Percentiles rank a stretch among this genome's conserved stretches.
phyloP scores from a whole-genome alignment of 2,888 invertebrate species.

The Apodemia duryi region DNA sequence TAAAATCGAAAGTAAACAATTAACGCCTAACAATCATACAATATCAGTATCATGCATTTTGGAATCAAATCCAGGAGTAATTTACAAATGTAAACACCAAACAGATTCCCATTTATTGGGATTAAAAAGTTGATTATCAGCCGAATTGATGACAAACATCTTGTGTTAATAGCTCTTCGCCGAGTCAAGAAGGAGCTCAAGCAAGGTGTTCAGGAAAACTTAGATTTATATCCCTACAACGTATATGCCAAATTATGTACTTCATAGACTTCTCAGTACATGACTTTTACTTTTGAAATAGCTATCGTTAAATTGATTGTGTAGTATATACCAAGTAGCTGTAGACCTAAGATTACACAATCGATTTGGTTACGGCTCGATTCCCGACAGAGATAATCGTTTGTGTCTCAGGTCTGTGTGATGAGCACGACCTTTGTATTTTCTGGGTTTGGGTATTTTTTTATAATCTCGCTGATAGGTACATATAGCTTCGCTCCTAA shows the following conservation, averaged over 20 bases:
- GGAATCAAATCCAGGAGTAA: slow-evolving; percentile 2
- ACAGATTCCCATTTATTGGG: slow-evolving; percentile 36
- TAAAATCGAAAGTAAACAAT: background rate
- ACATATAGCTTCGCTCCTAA: too few species aligned
- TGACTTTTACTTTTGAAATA: too few species aligned
- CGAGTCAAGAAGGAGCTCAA: slow-evolving; percentile 44
- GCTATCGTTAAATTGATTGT: too few species aligned
- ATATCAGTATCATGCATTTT: background rate
- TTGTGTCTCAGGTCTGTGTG: too few species aligned
- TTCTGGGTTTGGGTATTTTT: too few species aligned
- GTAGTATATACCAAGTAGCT: too few species aligned
- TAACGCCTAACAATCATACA: background rate
- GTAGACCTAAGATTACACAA: too few species aligned
- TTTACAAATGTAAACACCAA: slow-evolving; percentile 28
- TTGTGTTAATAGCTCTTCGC: slow-evolving; percentile 43
- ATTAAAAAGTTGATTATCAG: slow-evolving; percentile 59
- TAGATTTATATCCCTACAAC: background rate
- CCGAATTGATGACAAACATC: slow-evolving; percentile 52
- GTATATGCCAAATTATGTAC: background rate
- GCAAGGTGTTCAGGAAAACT: slow-evolving; percentile 22
- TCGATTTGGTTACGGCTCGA: too few species aligned
- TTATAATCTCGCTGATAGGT: too few species aligned
- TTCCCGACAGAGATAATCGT: too few species aligned
- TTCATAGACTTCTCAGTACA: too few species aligned
- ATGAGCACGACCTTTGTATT: too few species aligned